Conservation (phyloP, 1,140 invertebrate species). For the Phthorimaea operculella region DNA sequence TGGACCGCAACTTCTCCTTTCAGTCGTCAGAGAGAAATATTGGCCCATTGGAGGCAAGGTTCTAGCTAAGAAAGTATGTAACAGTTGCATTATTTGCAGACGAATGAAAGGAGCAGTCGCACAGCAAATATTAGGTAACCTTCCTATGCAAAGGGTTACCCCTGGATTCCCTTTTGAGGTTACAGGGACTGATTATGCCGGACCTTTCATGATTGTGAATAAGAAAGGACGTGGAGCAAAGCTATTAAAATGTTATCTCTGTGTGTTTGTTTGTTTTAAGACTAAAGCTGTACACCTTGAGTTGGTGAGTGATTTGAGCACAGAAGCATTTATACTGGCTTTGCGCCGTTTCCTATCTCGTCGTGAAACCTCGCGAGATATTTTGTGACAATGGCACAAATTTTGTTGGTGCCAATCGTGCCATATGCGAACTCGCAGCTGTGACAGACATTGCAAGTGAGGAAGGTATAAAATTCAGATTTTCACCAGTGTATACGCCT, state of each 20-base stretch:
- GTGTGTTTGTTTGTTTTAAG: neutral
- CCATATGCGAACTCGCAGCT: too few relatives aligned
- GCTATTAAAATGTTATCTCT: constrained; percentile 3
- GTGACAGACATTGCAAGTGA: neutral
- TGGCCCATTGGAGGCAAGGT: neutral
- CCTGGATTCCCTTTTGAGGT: neutral
- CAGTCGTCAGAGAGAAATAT: neutral
- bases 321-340: constrained; percentile 10
- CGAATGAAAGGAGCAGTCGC: neutral
- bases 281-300: constrained; percentile 1
- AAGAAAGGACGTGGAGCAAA: neutral
- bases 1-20: neutral
- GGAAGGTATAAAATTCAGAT: constrained; percentile 4
- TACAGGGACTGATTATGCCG: neutral
- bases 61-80: neutral
- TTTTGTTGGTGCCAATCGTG: neutral
- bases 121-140: neutral
- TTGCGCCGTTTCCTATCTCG: constrained; percentile 18
- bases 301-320: constrained; percentile 7
- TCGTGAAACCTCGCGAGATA: constrained; percentile 7
- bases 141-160: neutral
- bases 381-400: constrained; percentile 6
- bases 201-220: neutral
- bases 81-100: neutral
- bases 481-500: neutral